phyloP scores from a whole-genome alignment of 2,888 invertebrate genomes.

The Seira musarum region DNA sequence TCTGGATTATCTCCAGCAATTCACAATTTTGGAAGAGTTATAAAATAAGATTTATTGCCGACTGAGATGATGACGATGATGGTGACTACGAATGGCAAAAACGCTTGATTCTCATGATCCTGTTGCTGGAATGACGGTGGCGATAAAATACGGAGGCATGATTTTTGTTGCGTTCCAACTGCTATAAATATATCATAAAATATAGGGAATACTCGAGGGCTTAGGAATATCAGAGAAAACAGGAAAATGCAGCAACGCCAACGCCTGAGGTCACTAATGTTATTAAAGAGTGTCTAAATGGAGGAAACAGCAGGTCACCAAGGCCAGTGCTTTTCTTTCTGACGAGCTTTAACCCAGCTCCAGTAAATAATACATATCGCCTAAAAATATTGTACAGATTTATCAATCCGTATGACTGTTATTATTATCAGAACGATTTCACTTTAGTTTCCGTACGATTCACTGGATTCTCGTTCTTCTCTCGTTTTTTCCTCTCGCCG shows the following conservation, averaged over 20 bases:
- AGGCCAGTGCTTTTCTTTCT: slow-evolving; percentile 19
- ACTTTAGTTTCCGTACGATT: neutral
- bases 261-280: slow-evolving; percentile 37
- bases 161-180: neutral
- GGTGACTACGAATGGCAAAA: no score
- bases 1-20: slow-evolving; percentile 19
- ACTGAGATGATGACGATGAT: slow-evolving; percentile 1
- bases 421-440: slow-evolving; percentile 5
- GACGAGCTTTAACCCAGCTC: no score
- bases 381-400: neutral
- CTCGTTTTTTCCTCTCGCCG: neutral
- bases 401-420: slow-evolving; percentile 19
- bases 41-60: slow-evolving; percentile 43
- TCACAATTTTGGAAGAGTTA: neutral
- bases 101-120: neutral
- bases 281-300: slow-evolving; percentile 29
- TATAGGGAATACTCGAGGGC: neutral
- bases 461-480: neutral
- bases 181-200: no score
- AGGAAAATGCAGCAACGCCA: slow-evolving; percentile 22
- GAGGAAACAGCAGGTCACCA: slow-evolving; percentile 30
- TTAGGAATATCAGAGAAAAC: neutral
- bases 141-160: neutral
- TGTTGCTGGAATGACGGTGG: slow-evolving; percentile 8
- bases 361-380: no score